Base-by-base conservation (phyloP, 2,113 vertebrate species). In the Sakesphorus luctuosus region DNA sequence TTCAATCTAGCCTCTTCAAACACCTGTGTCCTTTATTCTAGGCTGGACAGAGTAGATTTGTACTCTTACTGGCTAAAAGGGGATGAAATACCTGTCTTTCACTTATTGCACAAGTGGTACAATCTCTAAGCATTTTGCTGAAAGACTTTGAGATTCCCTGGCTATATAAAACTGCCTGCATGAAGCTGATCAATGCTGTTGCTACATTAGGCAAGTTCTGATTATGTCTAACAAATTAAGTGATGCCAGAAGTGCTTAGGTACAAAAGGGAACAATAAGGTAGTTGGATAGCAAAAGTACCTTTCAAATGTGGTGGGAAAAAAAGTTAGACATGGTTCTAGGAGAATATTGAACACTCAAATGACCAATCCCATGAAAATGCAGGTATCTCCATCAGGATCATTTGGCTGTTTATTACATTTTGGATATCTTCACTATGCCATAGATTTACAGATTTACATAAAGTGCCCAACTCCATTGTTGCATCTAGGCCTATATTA, bases 291-390 rank as follows among this genome's bases (percentile, higher is more conserved):
- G 40, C 63, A 87, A 75, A 91, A 26, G 2, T 59, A 20, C 52
- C 14, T 53, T 94, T 84, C 40, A 84, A 74, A 40, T 43, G 56
- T 11, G 3, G 15, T 10, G 3, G 3, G 3, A 4, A 11, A 40
- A 59, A 29, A 58, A 9, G 1, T 67, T 61, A 74, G 9, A 55
- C 9, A 5, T 33, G 13, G 6, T 28, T 17, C 16, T 44, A 55
- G 46, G 31, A 86, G 26, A 82, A 52, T 14, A 31, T 0, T 35
- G 26, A 69, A 46, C 31, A 29, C 7, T n/a, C 0, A 0, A n/a
- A 52, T 33, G 84, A 63, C 7, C 0, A 55, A 6, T 40, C 13
- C 83, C 5, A 11, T 35, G 23, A 87, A 88, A 87, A 53, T 47
- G 35, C 9, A 19, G 3, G 1, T 56, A 16, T 36, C 21, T 91